Evolutionary conservation across 2,113 vertebrate genomes (phyloP).

Genomic region (Toxotes chatareus): DNA sequence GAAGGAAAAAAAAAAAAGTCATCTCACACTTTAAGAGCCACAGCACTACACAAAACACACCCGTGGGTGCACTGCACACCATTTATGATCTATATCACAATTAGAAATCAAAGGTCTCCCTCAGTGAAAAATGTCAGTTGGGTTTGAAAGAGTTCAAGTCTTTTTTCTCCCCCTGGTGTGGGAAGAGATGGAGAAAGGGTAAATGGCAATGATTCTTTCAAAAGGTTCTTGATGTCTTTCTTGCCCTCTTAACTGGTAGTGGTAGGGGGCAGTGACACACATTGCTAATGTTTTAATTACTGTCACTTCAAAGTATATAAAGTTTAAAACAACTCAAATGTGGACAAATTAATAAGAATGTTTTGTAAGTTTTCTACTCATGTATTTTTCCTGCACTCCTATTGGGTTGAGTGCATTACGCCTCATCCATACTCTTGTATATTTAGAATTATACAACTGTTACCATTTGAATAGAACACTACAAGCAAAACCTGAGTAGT

Average conservation of each 20-base stretch:
- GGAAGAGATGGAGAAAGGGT: conserved; percentile 67
- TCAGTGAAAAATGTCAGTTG: conserved; percentile 69
- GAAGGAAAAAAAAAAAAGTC: conserved; percentile 27
- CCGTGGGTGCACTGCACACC: conserved; percentile 46
- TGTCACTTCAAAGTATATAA: not conserved
- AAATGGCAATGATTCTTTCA: conserved; percentile 67
- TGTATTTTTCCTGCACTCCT: not conserved
- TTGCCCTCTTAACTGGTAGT: conserved; percentile 39
- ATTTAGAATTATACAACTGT: not conserved
- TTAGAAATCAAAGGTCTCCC: conserved; percentile 79
- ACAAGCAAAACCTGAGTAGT: not conserved
- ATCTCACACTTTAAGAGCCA: conserved; percentile 41
- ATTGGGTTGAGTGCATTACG: not conserved
- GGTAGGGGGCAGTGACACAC: not conserved
- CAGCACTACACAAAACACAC: conserved; percentile 57
- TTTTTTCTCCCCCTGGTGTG: conserved; percentile 31
- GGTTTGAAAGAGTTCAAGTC: conserved; percentile 61
- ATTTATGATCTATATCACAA: conserved; percentile 81
- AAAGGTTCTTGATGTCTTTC: conserved; percentile 65
- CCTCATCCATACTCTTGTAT: not conserved
- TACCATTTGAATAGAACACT: not conserved
- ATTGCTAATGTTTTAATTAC: conserved; percentile 21
- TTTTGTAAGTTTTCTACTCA: not conserved
- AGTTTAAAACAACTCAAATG: not conserved
- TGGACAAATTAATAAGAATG: not conserved